Evolutionary conservation across 2,113 vertebrate species (phyloP), one percentile per base, ranked within the genome.

Genomic region (Rhea americana): DNA sequence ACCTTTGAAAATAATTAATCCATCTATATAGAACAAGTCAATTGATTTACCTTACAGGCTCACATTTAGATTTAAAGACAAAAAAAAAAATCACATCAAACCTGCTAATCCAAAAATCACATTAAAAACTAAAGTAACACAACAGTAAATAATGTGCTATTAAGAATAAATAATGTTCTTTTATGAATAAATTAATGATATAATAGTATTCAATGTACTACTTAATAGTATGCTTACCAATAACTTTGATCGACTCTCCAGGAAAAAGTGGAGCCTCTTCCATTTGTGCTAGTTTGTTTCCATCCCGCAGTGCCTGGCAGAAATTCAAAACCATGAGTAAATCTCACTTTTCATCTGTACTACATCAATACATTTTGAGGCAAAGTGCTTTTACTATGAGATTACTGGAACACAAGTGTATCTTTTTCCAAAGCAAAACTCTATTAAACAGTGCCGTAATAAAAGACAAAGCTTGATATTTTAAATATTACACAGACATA

Each of bases 231-330:
- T 28, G 94, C 98, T 96, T 91, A 99, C 99, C 99, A 56, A 98
- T 98, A 53, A 97, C 97, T 97, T 99, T 99, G 96, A 99, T 97
- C 65, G 97, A 98, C 96, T 99, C 99, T 90, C 99, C 99, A 26
- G 99, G 99, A 79, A 99, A 97, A 95, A 99, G 98, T 9, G 99
- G 98, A 14, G 99, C 98, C 94, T 99, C 98, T 91, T 99, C 99
- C 98, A 98, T 98, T 96, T 98, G 98, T 63, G 97, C 98, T 80
- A 98, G 97, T 55, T 98, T 97, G 88, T 98, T 98, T 75, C 98
- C 98, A 92, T 98, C 99, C 95, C 98, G 98, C 62, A 99, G 97
- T 62, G 97, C 98, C 94, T 99, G 98, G 96, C 96, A 97, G 91
- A 77, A 90, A 96, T 61, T 94, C 97, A 97, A 96, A 96, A 61